Evolutionary conservation across 2,113 vertebrate genomes (phyloP), one percentile per base, ranked within the genome.

Genomic region (Aplodontia rufa): DNA sequence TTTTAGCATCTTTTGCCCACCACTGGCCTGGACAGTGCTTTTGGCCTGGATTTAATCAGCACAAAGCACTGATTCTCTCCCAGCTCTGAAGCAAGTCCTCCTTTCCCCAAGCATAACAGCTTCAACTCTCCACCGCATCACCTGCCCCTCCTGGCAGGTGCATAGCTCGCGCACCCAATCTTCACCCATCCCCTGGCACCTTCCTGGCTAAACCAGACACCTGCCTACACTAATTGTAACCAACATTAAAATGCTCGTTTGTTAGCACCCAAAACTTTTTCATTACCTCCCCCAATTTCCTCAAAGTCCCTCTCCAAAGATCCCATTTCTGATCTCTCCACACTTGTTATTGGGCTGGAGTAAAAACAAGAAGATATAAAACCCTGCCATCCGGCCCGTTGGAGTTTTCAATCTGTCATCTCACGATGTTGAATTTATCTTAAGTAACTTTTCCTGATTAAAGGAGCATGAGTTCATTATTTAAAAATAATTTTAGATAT

Each of bases 351-450:
- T 19, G 42, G 47, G 87, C 47, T 26, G 8, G 55, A 75, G 80
- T 24, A 40, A 37, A 87, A 37, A 30, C 49, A 32, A 90, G 62
- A 26, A 3, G 62, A 76, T 28, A 40, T 84, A 68, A 81, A 85
- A 96, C 42, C 13, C 42, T 9, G n/a, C 94, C 93, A 96, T 96
- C 95, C 92, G 95, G 90, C 55, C 92, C 49, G 19, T 85, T 90
- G n/a, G 24, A 22, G 60, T 47, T 93, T 93, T 90, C 95, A 97
- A 82, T 94, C 90, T 94, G 97, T 95, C 79, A 94, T 88, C 86
- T 91, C 68, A 26, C 22, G n/a, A 96, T 89, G 94, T 75, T 82
- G 80, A 47, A 92, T 95, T 88, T 94, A 91, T 85, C 88, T 97
- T 95, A 91, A 94, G 97, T 89, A 93, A 91, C 86, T 79, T 95